Evolutionary conservation across 2,888 invertebrate genomes (phyloP).

Genomic region (Nycteola revayana): DNA sequence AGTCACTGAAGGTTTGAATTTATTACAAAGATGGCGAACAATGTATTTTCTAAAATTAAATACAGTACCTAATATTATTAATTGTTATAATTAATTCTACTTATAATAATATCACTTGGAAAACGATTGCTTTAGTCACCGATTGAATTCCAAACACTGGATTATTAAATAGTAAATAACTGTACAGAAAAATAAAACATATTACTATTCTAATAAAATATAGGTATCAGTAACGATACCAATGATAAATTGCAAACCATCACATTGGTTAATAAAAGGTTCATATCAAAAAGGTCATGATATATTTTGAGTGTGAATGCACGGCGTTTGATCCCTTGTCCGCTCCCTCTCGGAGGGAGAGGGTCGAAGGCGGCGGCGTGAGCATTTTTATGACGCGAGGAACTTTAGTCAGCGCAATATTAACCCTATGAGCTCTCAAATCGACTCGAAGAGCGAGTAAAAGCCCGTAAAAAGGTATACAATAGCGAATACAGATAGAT

Average conservation of each 20-base stretch:
- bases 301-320: conserved; percentile 49
- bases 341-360: conserved; percentile 26
- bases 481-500: conserved; percentile 7
- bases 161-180: no score
- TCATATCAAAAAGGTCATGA: conserved; percentile 43
- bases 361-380: conserved; percentile 23
- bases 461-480: conserved; percentile 13
- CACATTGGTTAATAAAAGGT: conserved; percentile 34
- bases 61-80: neutral
- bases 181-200: no score
- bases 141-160: no score
- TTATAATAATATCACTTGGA: no score
- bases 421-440: conserved; percentile 24
- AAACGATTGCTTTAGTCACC: no score
- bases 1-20: conserved; percentile 32
- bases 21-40: conserved; percentile 23
- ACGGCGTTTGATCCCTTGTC: conserved; percentile 47
- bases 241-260: no score
- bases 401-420: conserved; percentile 25
- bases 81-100: no score
- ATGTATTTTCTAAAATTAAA: conserved; percentile 16
- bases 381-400: conserved; percentile 32
- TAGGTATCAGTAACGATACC: no score
- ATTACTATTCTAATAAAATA: no score
- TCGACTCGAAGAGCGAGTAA: conserved; percentile 15